These are phyloP conservation scores for Drosophila nr. medialis DNA, from an alignment of 2,888 invertebrate species.

Conservation along the genomic window DNA sequence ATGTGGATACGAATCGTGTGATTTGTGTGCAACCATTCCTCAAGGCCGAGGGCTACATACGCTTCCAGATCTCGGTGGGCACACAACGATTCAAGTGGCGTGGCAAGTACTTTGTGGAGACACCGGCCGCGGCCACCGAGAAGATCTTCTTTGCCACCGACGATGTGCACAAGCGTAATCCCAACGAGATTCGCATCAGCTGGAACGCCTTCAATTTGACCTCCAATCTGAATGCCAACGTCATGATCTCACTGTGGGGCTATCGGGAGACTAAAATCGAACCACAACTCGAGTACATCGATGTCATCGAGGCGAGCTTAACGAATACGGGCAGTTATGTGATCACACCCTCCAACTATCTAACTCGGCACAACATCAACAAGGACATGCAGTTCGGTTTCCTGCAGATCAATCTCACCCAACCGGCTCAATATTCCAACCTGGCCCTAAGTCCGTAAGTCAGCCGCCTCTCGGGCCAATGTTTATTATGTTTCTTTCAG, in stretches of 20 bases:
- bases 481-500: constrained; percentile 62
- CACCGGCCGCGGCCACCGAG: constrained; percentile 94
- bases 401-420: constrained; percentile 93
- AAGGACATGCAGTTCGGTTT: constrained; percentile 94
- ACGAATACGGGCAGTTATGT: constrained; percentile 90
- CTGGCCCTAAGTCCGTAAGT: constrained; percentile 90
- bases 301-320: constrained; percentile 88
- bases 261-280: constrained; percentile 93
- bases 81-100: constrained; percentile 94
- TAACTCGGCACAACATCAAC: constrained; percentile 89
- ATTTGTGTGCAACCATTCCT: constrained; percentile 95
- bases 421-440: constrained; percentile 88
- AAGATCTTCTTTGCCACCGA: constrained; percentile 92
- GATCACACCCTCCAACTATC: constrained; percentile 90
- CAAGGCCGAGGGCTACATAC: constrained; percentile 94
- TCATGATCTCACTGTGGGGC: constrained; percentile 94
- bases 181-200: constrained; percentile 90
- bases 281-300: constrained; percentile 93
- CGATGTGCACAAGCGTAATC: constrained; percentile 90
- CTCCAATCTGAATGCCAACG: constrained; percentile 89
- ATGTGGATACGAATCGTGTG: constrained; percentile 92
- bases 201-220: constrained; percentile 96
- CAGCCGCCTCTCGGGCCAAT: constrained; percentile 12
- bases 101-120: constrained; percentile 96
- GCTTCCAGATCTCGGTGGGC: constrained; percentile 93